A percentile compares a stretch with the other conserved stretches of the same genome.
Evolutionary conservation across 2,113 vertebrate species (phyloP).

Genomic region (Brachionichthys hirsutus): DNA sequence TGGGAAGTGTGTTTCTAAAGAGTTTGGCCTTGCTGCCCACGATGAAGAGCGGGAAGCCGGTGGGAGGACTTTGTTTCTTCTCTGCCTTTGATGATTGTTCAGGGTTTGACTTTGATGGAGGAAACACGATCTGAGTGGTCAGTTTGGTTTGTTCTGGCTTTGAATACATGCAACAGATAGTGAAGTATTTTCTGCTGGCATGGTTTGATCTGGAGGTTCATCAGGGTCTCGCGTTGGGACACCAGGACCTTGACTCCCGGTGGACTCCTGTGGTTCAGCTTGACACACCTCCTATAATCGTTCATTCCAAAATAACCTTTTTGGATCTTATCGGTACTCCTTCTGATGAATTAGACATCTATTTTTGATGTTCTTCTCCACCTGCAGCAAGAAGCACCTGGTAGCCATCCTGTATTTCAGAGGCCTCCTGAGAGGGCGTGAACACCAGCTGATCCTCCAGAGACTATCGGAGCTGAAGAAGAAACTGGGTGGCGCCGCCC

Average conservation of each 20-base stretch:
- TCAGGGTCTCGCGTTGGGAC: not conserved
- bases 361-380: not conserved
- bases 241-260: not conserved
- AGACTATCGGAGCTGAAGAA: conserved; percentile 49
- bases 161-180: too few species aligned
- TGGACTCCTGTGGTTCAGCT: not conserved
- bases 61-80: conserved; percentile 18
- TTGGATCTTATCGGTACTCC: too few species aligned
- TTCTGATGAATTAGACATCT: too few species aligned
- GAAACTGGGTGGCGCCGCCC: accelerated
- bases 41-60: conserved; percentile 51
- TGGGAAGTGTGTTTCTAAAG: conserved; percentile 48
- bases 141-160: too few species aligned
- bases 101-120: too few species aligned
- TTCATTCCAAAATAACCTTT: too few species aligned
- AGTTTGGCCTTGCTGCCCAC: conserved; percentile 37
- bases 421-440: conserved; percentile 58
- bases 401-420: conserved; percentile 72
- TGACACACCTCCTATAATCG: too few species aligned
- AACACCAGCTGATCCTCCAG: conserved; percentile 64
- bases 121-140: conserved; percentile 29
- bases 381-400: conserved; percentile 72
- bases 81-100: conserved; percentile 50
- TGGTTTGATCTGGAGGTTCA: not conserved
- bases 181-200: conserved; percentile 54